phyloP scores from a whole-genome alignment of 2,797 vertebrate species.

The Malurus leucopterus region DNA sequence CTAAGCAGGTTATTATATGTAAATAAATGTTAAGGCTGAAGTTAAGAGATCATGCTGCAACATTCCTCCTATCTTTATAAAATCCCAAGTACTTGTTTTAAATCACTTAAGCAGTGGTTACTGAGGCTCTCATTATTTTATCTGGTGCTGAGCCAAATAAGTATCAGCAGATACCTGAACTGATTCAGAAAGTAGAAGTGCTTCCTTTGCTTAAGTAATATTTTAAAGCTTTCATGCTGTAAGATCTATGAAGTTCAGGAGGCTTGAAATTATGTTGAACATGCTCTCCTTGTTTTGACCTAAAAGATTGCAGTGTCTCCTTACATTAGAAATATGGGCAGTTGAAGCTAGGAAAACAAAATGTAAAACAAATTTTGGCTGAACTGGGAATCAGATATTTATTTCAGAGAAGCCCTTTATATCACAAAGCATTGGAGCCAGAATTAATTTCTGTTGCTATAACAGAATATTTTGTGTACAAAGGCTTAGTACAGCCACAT shows the following conservation, averaged over 20 bases:
- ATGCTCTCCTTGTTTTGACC: not conserved
- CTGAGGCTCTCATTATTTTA: not conserved
- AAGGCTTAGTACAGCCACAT: not conserved
- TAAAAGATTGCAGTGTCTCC: not conserved
- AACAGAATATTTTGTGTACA: not conserved
- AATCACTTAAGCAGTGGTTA: not conserved
- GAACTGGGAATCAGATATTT: not conserved
- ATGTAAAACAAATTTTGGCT: not conserved
- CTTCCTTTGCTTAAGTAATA: not conserved
- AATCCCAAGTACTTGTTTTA: not conserved
- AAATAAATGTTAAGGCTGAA: not conserved
- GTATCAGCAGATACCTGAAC: not conserved
- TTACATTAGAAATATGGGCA: not conserved
- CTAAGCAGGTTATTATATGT: not conserved
- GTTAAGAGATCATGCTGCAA: not conserved
- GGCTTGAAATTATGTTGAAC: not conserved
- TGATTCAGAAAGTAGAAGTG: not conserved
- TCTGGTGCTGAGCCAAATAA: not conserved
- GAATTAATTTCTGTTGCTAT: not conserved
- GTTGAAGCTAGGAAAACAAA: not conserved
- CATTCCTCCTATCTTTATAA: not conserved
- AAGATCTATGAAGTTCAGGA: not conserved
- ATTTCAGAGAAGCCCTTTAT: not conserved
- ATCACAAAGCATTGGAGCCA: not conserved
- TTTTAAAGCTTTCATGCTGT: not conserved